Evolutionary conservation across 2,797 vertebrate species (phyloP).

Genomic region (Phaenicophaeus curvirostris): DNA sequence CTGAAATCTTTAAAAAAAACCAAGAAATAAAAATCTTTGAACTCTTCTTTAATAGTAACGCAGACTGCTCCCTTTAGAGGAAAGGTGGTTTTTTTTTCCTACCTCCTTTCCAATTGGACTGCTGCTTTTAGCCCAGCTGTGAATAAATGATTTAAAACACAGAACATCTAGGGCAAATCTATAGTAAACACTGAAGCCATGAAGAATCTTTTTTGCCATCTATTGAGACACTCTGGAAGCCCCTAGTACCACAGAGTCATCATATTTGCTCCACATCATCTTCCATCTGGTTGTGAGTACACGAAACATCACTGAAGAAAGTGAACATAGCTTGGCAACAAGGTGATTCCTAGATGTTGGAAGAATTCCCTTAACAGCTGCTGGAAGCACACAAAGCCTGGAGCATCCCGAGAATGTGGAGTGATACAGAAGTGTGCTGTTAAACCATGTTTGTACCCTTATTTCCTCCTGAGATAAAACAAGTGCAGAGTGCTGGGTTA

Average conservation of each 20-base stretch:
- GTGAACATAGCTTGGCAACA: not conserved
- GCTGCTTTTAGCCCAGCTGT: slow-evolving; percentile 53
- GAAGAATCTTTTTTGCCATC: not conserved
- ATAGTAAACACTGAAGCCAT: not conserved
- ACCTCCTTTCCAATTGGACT: slow-evolving; percentile 59
- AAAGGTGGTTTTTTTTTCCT: not conserved
- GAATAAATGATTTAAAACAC: not conserved
- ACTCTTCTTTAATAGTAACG: slow-evolving; percentile 59
- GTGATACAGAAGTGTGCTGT: slow-evolving; percentile 61
- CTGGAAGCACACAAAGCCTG: slow-evolving; percentile 36
- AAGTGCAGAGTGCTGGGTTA: slow-evolving; percentile 48
- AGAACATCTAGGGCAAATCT: not conserved
- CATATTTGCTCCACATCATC: not conserved
- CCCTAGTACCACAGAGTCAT: not conserved
- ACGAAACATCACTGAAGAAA: not conserved
- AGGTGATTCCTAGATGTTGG: slow-evolving; percentile 18
- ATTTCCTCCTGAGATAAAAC: slow-evolving; percentile 64
- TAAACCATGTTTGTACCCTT: slow-evolving; percentile 68
- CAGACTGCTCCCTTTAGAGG: slow-evolving; percentile 41
- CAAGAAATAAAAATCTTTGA: slow-evolving; percentile 4
- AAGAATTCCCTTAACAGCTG: slow-evolving; percentile 37
- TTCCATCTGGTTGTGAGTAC: not conserved
- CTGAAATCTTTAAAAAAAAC: slow-evolving; percentile 47
- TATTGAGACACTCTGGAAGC: not conserved
- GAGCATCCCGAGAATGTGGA: slow-evolving; percentile 38